Percentiles rank a stretch among this genome's conserved stretches.
Evolutionary conservation across 2,113 vertebrate genomes (phyloP).

Genomic region (Philantomba maxwellii): DNA sequence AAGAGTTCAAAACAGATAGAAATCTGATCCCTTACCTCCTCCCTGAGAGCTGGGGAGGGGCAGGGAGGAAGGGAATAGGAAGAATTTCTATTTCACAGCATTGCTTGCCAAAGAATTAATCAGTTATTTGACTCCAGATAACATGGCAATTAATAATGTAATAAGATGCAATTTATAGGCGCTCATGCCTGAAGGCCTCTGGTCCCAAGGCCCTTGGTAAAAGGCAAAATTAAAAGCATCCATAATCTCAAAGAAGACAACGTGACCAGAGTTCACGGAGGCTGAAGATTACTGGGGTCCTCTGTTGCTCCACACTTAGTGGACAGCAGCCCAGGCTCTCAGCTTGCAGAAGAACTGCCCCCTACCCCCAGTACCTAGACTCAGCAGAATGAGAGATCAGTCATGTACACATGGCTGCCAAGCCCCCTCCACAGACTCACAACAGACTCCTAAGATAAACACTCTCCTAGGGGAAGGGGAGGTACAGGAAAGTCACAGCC

Average conservation of each 20-base stretch:
- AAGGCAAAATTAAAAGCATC: slow-evolving; percentile 63
- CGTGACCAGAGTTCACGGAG: neutral
- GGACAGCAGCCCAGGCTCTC: neutral
- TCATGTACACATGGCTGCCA: accelerated
- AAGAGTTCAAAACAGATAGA: neutral
- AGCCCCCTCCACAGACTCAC: neutral
- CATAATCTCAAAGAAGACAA: slow-evolving; percentile 39
- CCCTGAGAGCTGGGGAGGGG: neutral
- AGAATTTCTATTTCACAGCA: neutral
- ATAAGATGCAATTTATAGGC: slow-evolving; percentile 64
- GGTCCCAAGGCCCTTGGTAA: slow-evolving; percentile 49
- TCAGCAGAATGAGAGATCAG: accelerated
- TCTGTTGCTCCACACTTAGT: accelerated
- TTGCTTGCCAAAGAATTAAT: slow-evolving; percentile 11
- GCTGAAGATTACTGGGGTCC: neutral
- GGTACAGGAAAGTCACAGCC: neutral
- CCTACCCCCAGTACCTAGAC: neutral
- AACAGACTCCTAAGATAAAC: neutral
- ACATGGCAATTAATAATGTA: slow-evolving; percentile 62
- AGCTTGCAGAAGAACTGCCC: neutral
- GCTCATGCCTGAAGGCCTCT: slow-evolving; percentile 50
- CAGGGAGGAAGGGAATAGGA: neutral
- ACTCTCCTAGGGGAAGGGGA: neutral
- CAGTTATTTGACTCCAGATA: slow-evolving; percentile 58
- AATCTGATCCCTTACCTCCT: neutral